phyloP scores from a whole-genome alignment of 1,140 invertebrate species.

The Adelges cooleyi region DNA sequence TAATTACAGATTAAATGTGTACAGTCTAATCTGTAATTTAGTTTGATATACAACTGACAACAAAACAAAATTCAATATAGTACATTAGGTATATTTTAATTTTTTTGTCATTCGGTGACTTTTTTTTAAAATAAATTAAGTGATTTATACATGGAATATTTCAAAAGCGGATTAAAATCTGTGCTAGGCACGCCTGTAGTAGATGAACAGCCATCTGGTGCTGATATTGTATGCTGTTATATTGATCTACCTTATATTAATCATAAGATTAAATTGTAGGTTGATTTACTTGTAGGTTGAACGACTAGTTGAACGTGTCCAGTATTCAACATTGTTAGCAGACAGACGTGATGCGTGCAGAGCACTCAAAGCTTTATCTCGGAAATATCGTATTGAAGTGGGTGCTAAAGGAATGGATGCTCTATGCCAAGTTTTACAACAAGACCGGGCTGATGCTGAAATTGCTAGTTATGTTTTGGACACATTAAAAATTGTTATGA shows the following conservation, averaged over 20 bases:
- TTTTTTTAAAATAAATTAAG: background rate
- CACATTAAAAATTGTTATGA: constrained; percentile 81
- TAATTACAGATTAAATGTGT: background rate
- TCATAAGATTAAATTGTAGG: no score
- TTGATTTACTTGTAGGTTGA: constrained; percentile 76
- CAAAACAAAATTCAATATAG: background rate
- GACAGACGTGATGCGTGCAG: constrained; percentile 92
- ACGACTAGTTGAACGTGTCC: constrained; percentile 77
- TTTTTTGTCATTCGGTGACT: no score
- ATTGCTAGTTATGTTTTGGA: constrained; percentile 85
- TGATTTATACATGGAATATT: constrained; percentile 59
- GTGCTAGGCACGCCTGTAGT: constrained; percentile 69
- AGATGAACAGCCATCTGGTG: constrained; percentile 57
- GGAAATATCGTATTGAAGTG: constrained; percentile 87
- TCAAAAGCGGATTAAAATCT: constrained; percentile 77
- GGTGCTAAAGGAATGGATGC: constrained; percentile 89
- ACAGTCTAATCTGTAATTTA: no score
- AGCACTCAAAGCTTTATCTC: constrained; percentile 84
- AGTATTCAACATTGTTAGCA: constrained; percentile 83
- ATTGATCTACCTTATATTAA: background rate
- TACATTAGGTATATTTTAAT: background rate
- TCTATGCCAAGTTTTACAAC: constrained; percentile 62
- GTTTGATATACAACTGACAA: background rate
- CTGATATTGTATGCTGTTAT: constrained; percentile 60
- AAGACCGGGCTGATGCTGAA: constrained; percentile 77